phyloP scores from a whole-genome alignment of 2,113 vertebrate species.

The Psittacara wagleri region DNA sequence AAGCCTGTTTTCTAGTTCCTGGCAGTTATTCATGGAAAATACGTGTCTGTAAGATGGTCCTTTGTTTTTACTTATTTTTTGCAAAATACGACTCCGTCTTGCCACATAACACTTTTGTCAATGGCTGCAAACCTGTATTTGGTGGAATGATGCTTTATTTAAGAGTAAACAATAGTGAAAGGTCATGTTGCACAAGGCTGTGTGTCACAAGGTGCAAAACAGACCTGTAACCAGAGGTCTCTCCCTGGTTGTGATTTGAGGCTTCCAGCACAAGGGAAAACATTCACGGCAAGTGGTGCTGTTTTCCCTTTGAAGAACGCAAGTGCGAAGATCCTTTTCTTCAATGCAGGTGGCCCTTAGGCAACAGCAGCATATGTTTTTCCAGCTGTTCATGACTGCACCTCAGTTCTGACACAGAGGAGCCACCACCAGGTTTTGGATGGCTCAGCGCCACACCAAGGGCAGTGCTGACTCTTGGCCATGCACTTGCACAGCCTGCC shows the following conservation, averaged over 20 bases:
- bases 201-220: not conserved
- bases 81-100: not conserved
- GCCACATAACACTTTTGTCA: rapidly evolving
- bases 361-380: conserved; percentile 36
- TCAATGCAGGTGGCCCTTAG: not conserved
- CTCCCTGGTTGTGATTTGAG: not conserved
- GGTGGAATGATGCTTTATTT: not conserved
- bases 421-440: not conserved
- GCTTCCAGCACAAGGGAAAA: not conserved
- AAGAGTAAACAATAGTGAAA: not conserved
- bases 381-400: conserved; percentile 3
- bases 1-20: not conserved
- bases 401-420: not conserved
- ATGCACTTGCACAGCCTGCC: rapidly evolving
- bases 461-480: not conserved
- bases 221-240: not conserved
- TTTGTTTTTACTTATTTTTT: not conserved
- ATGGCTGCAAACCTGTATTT: not conserved
- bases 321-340: not conserved
- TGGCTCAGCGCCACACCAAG: not conserved
- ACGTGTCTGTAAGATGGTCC: not conserved
- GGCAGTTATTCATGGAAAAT: not conserved
- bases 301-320: not conserved
- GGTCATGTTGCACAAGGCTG: not conserved
- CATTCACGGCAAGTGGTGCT: not conserved